These are phyloP conservation scores for Drosophila crucigera DNA, from an alignment of 2,888 invertebrate species.

Conservation along the genomic window DNA sequence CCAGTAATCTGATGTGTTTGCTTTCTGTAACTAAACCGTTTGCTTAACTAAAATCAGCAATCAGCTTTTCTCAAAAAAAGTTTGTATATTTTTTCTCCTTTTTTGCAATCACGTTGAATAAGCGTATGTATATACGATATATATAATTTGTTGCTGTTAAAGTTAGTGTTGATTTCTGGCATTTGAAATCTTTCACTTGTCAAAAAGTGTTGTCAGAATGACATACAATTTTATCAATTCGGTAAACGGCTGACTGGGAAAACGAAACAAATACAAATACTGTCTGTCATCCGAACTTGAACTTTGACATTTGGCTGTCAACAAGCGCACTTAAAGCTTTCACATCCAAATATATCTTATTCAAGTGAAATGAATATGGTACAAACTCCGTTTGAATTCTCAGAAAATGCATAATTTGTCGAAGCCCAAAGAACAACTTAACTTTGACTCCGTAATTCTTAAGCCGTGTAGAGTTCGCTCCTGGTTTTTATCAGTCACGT, in stretches of 20 bases:
- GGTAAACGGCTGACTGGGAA: not conserved
- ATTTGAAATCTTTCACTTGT: not conserved
- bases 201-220: not conserved
- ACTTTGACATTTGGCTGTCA: not conserved
- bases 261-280: too few relatives aligned
- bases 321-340: not conserved
- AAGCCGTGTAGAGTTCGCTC: slow-evolving; percentile 13
- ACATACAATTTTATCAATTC: not conserved
- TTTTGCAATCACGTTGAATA: too few relatives aligned
- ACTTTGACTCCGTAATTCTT: not conserved
- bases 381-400: not conserved
- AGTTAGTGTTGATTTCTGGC: not conserved
- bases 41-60: not conserved
- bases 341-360: not conserved
- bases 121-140: too few relatives aligned
- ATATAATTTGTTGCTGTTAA: not conserved
- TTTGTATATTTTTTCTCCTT: not conserved
- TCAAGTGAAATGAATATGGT: not conserved
- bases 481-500: slow-evolving; percentile 36
- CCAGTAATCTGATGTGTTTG: not conserved
- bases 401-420: not conserved
- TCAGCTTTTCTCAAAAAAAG: not conserved
- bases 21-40: not conserved
- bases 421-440: not conserved
- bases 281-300: not conserved